Evolutionary conservation across 2,797 vertebrate genomes (phyloP), one percentile per base, ranked within the genome.

Genomic region (Amblyopsis hoosieri): DNA sequence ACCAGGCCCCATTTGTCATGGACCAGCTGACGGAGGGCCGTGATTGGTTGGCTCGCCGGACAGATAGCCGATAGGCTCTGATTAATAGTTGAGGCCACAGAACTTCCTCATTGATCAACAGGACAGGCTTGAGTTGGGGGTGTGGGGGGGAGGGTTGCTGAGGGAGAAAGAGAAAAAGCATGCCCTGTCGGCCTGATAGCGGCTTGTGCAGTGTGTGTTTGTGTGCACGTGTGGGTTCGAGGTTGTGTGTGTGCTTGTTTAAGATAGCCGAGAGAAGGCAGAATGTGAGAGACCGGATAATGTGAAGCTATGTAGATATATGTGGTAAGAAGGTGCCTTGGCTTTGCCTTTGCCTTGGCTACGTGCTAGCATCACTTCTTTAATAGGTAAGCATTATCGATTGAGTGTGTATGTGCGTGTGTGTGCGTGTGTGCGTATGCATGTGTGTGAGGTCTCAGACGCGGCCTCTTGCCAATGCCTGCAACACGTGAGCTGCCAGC

Each of bases 91-190:
- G 90, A 87, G 87, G 91, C 83, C 89, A 86, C 85, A 90, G 90
- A 91, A 90, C 89, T 91, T 91, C 88, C 88, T 92, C 91, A 93
- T 93, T 93, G 91, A 93, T 93, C 91, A 93, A 90, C 88, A 77
- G 87, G 89, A 91, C 83, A 88, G 87, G 83, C 12, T n/a, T 3
- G 9, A 4, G 47, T 74, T 67, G 80, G 62, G 72, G 74, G 61
- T 45, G 9, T 60, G 56, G 69, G 78, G 54, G 64, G 64, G 29
- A 48, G 54, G 51, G 19, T 29, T 15, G 47, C 60, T 71, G 62
- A 59, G 71, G 77, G 57, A 65, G 76, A 71, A 75, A 82, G 85
- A 85, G 80, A 83, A 80, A 85, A 90, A 89, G 77, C 84, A 88
- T 86, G 80, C 78, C 77, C 85, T 81, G 83, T 85, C 80, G 63